Conservation (phyloP, 2,113 vertebrate genomes). For the Jaculus jaculus region DNA sequence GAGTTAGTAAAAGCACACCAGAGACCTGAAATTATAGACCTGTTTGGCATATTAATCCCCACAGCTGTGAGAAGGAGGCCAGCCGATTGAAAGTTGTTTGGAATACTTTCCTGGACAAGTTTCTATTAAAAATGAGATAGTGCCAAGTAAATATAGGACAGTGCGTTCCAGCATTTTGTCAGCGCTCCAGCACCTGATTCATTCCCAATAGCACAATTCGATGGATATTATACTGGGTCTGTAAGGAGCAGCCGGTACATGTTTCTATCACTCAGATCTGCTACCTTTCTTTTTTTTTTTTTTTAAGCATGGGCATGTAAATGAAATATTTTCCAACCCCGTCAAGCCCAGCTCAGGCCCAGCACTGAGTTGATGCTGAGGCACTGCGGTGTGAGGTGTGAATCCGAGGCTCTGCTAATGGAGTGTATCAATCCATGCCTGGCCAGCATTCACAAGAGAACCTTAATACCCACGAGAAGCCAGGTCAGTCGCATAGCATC, state of each 20-base stretch:
- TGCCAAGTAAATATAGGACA: conserved; percentile 59
- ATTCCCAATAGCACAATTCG: conserved; percentile 64
- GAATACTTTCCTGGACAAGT: conserved; percentile 68
- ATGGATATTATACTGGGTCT: conserved; percentile 68
- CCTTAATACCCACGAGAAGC: conserved; percentile 32
- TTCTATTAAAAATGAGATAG: conserved; percentile 74
- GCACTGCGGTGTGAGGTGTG: background rate
- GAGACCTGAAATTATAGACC: conserved; percentile 57
- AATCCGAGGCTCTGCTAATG: conserved; percentile 5
- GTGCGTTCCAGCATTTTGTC: conserved; percentile 50
- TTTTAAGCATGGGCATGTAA: conserved; percentile 70
- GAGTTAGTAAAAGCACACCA: conserved; percentile 28
- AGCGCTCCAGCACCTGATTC: conserved; percentile 56
- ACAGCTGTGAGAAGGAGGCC: conserved; percentile 23
- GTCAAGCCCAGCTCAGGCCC: conserved; percentile 53
- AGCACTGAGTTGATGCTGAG: background rate
- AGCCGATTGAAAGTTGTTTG: conserved; percentile 50
- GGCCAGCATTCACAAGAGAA: background rate
- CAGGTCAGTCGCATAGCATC: background rate
- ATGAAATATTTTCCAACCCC: conserved; percentile 72
- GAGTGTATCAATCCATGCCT: background rate
- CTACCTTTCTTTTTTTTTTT: conserved; percentile 25
- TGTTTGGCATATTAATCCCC: conserved; percentile 56
- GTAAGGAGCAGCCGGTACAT: background rate
- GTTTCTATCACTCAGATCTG: conserved; percentile 72